Conservation (phyloP, 2,888 invertebrate species). For the Lithophane ornitopus region DNA sequence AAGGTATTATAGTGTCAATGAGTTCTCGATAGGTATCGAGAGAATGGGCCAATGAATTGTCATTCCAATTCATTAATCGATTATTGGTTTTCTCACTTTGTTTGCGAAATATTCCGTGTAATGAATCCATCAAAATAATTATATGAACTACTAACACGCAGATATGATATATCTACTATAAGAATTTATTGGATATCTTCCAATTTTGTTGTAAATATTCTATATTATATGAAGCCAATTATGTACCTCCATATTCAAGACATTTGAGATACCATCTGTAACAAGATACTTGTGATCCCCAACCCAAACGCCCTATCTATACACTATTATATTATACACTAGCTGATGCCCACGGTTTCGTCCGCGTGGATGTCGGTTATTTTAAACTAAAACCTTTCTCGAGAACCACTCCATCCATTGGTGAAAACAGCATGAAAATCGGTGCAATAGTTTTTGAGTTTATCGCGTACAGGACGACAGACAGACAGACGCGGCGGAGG, state of each 20-base stretch:
- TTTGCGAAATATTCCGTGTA: background rate
- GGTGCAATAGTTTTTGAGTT: no score
- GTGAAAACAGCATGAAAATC: no score
- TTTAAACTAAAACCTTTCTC: no score
- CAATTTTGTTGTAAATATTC: constrained; percentile 7
- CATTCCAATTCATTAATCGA: constrained; percentile 6
- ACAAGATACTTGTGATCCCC: background rate
- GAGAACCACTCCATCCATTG: no score
- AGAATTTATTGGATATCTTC: constrained; percentile 10
- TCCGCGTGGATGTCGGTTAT: no score
- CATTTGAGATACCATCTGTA: background rate
- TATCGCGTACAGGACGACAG: no score
- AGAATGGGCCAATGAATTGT: no score
- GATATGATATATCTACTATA: background rate
- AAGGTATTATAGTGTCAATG: background rate
- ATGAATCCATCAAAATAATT: constrained; percentile 2
- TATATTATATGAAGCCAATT: background rate
- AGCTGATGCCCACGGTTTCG: no score
- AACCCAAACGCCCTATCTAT: background rate
- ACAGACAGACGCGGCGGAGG: no score
- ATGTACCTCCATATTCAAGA: background rate
- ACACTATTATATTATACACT: no score
- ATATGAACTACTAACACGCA: background rate
- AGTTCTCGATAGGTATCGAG: background rate
- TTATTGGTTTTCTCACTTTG: constrained; percentile 1